Conservation (phyloP, 2,113 vertebrate species). For the Marmota flaviventris region DNA sequence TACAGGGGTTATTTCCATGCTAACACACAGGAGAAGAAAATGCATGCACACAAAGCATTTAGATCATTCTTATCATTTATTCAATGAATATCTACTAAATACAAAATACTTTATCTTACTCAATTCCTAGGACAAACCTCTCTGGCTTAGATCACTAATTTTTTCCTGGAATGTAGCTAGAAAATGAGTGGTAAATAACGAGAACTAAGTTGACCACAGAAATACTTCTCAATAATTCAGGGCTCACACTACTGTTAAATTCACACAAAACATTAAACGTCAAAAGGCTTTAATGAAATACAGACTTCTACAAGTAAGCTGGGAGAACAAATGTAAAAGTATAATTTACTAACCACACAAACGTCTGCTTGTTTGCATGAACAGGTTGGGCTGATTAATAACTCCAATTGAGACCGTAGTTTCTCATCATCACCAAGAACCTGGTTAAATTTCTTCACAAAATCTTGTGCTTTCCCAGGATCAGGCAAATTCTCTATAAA, state of each 20-base stretch:
- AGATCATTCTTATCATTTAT: slow-evolving; percentile 50
- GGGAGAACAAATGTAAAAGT: background rate
- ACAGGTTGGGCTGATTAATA: slow-evolving; percentile 97
- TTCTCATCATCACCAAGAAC: slow-evolving; percentile 99
- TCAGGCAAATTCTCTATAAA: slow-evolving; percentile 96
- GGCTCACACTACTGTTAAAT: background rate
- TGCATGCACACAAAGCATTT: background rate
- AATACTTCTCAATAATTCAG: background rate
- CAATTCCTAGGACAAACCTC: slow-evolving; percentile 29
- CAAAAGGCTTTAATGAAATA: slow-evolving; percentile 51
- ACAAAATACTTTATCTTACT: background rate
- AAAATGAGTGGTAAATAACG: background rate
- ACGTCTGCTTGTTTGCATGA: slow-evolving; percentile 99
- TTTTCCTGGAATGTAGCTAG: slow-evolving; percentile 33
- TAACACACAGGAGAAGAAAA: slow-evolving; percentile 2
- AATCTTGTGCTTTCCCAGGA: slow-evolving; percentile 99
- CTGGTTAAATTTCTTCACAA: slow-evolving; percentile 99
- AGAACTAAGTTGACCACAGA: background rate
- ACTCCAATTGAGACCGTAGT: slow-evolving; percentile 94
- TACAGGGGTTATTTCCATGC: background rate
- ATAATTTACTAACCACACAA: slow-evolving; percentile 95
- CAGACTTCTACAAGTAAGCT: background rate
- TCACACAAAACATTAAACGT: background rate
- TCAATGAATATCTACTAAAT: slow-evolving; percentile 40
- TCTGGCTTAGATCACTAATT: background rate